Conservation (phyloP, 2,888 invertebrate species). For the Macaria notata region DNA sequence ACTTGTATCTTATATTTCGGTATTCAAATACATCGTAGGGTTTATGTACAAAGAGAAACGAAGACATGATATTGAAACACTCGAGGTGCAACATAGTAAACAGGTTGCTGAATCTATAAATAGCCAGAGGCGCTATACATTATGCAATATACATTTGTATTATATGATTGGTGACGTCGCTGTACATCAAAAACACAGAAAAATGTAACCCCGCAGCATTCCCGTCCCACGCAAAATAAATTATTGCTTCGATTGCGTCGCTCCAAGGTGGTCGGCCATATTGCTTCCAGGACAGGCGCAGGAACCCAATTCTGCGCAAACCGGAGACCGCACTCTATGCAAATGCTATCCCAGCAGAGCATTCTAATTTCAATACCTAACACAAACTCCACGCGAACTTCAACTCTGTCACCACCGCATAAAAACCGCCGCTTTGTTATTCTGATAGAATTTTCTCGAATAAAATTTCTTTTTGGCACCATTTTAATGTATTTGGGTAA, state of each 20-base stretch:
- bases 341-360: conserved; percentile 47
- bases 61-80: no score
- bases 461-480: conserved; percentile 28
- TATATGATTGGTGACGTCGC: no score
- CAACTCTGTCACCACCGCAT: conserved; percentile 20
- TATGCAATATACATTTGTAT: no score
- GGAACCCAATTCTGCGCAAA: conserved; percentile 52
- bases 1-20: no score
- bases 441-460: conserved; percentile 23
- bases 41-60: no score
- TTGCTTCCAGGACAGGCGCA: conserved; percentile 50
- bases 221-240: no score
- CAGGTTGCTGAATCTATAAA: no score
- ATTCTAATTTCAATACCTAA: conserved; percentile 45
- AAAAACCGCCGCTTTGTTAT: conserved; percentile 14
- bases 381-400: conserved; percentile 22
- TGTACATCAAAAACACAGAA: no score
- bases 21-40: no score
- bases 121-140: no score
- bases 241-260: conserved; percentile 6
- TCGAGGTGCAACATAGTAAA: no score
- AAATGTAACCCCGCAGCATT: no score
- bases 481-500: conserved; percentile 33
- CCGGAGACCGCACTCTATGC: conserved; percentile 48
- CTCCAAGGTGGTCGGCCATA: conserved; percentile 39